Percentiles rank a stretch among this genome's conserved stretches.
These are phyloP conservation scores for Cantharis rustica DNA, from an alignment of 2,888 invertebrate species.

Conservation along the genomic window DNA sequence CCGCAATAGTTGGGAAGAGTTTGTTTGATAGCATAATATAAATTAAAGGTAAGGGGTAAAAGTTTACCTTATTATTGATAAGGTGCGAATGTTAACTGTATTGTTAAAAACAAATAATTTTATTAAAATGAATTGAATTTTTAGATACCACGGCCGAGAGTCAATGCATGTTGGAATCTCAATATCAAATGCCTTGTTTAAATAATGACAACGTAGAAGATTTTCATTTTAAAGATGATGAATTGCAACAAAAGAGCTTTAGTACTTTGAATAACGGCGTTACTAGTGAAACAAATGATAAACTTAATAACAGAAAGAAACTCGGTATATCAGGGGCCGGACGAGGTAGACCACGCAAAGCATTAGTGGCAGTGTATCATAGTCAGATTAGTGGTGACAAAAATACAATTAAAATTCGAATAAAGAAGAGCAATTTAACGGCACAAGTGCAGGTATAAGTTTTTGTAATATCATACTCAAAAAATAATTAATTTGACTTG, in stretches of 20 bases:
- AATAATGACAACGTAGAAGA: not conserved
- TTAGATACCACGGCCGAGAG: constrained; percentile 18
- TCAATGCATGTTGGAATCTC: constrained; percentile 21
- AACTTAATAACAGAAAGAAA: constrained; percentile 36
- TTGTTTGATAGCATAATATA: too few species aligned
- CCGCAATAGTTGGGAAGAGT: too few species aligned
- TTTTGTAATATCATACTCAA: not conserved
- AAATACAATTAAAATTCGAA: constrained; percentile 71
- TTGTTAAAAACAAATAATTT: not conserved
- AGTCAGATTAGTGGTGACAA: constrained; percentile 68
- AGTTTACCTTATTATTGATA: not conserved
- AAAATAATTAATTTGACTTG: too few species aligned
- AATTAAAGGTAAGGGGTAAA: too few species aligned
- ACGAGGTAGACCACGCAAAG: constrained; percentile 57
- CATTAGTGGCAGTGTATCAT: constrained; percentile 61
- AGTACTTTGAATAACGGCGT: constrained; percentile 44
- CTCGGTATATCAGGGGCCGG: constrained; percentile 40
- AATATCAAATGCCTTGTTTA: not conserved
- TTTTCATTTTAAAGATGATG: not conserved
- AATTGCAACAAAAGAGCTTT: constrained; percentile 10
- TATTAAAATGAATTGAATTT: not conserved
- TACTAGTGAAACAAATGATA: constrained; percentile 35
- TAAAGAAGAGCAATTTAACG: constrained; percentile 63
- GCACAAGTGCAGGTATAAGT: constrained; percentile 45
- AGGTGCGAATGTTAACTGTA: not conserved